These are phyloP conservation scores for Subanguina moxae DNA, from an alignment of 1,140 invertebrate genomes.

Conservation along the genomic window DNA sequence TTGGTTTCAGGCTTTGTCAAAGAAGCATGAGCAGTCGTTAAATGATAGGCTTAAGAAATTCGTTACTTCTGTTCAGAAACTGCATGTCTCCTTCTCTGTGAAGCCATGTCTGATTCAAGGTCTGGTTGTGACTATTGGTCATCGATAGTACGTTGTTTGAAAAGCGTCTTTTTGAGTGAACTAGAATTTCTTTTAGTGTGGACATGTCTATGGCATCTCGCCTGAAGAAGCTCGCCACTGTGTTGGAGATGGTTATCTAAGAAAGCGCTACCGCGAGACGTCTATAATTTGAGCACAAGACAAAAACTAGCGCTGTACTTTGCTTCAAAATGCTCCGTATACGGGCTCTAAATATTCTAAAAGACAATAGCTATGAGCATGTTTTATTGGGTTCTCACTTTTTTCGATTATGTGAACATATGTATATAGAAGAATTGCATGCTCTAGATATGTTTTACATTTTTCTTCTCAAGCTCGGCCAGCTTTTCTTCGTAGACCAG, in stretches of 20 bases:
- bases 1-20: conserved; percentile 34
- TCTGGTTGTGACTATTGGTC: conserved; percentile 85
- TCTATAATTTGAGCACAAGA: too few relatives aligned
- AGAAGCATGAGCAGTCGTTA: conserved; percentile 46
- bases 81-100: conserved; percentile 60
- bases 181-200: conserved; percentile 62
- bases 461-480: too few relatives aligned
- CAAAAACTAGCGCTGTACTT: too few relatives aligned
- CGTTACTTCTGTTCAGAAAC: conserved; percentile 49
- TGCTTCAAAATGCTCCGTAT: too few relatives aligned
- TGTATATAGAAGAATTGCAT: too few relatives aligned
- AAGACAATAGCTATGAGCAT: too few relatives aligned
- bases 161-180: background rate
- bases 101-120: conserved; percentile 90
- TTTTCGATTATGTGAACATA: too few relatives aligned
- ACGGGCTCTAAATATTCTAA: too few relatives aligned
- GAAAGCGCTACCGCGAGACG: too few relatives aligned
- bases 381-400: too few relatives aligned
- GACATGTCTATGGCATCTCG: conserved; percentile 97
- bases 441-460: too few relatives aligned
- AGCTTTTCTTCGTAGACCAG: too few relatives aligned
- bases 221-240: conserved; percentile 69
- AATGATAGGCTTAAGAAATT: conserved; percentile 51
- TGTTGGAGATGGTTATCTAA: conserved; percentile 50
- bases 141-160: background rate